Evolutionary conservation across 2,113 vertebrate genomes (phyloP).

Genomic region (Oceanites oceanicus): DNA sequence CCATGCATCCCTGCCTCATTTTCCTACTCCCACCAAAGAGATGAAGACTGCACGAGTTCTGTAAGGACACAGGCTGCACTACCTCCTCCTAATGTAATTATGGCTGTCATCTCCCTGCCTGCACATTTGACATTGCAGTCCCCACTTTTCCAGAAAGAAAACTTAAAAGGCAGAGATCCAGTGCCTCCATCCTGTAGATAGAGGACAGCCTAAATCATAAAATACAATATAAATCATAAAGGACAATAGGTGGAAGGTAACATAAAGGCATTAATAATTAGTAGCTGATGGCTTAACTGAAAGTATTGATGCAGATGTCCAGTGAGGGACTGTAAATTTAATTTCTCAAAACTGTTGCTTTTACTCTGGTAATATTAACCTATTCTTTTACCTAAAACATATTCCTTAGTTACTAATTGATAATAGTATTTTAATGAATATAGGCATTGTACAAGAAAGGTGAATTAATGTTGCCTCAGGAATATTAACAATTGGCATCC

Average conservation of each 20-base stretch:
- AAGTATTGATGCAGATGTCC: neutral
- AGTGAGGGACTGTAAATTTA: neutral
- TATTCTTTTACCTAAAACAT: neutral
- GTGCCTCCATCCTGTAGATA: neutral
- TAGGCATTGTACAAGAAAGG: neutral
- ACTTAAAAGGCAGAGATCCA: neutral
- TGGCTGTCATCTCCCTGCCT: fast-evolving
- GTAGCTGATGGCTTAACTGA: neutral
- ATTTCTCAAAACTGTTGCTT: neutral
- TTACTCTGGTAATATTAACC: neutral
- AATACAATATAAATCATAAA: neutral
- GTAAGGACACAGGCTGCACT: neutral
- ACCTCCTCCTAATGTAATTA: neutral
- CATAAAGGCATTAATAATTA: neutral
- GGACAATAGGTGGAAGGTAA: neutral
- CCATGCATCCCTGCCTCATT: neutral
- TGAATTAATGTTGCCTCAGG: neutral
- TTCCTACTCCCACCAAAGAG: neutral
- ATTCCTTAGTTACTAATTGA: neutral
- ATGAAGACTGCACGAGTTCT: neutral
- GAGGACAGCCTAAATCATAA: neutral
- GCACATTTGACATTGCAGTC: neutral
- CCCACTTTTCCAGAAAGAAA: neutral
- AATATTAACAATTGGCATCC: neutral
- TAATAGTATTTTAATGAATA: neutral